Evolutionary conservation across 2,888 invertebrate genomes (phyloP).

Genomic region (Drosophila seclusa): DNA sequence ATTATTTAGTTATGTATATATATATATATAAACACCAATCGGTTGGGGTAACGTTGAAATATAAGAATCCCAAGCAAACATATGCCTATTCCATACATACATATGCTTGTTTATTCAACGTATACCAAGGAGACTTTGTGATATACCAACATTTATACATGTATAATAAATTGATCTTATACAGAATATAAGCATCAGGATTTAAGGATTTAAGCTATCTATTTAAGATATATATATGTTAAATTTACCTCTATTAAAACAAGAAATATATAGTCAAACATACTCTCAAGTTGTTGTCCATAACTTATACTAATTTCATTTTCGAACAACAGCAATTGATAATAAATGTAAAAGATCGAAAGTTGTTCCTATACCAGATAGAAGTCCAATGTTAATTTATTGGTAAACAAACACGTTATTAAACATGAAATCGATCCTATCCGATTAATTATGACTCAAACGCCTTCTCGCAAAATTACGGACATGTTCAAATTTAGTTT

Average conservation of each 20-base stretch:
- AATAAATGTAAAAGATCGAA: neutral
- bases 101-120: neutral
- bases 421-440: neutral
- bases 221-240: neutral
- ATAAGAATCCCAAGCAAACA: neutral
- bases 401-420: neutral
- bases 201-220: neutral
- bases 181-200: neutral
- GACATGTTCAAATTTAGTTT: neutral
- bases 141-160: neutral
- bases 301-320: no score
- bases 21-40: neutral
- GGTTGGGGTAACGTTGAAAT: neutral
- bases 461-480: neutral
- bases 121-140: neutral
- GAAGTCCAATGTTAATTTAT: neutral
- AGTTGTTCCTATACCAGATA: neutral
- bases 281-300: neutral
- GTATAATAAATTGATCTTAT: neutral
- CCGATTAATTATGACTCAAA: neutral
- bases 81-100: neutral
- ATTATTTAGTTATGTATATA: no score
- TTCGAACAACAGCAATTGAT: neutral
- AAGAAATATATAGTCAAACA: neutral
- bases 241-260: neutral